Evolutionary conservation across 2,113 vertebrate genomes (phyloP), one percentile per base, ranked within the genome.

Genomic region (Ceyx margarethae): DNA sequence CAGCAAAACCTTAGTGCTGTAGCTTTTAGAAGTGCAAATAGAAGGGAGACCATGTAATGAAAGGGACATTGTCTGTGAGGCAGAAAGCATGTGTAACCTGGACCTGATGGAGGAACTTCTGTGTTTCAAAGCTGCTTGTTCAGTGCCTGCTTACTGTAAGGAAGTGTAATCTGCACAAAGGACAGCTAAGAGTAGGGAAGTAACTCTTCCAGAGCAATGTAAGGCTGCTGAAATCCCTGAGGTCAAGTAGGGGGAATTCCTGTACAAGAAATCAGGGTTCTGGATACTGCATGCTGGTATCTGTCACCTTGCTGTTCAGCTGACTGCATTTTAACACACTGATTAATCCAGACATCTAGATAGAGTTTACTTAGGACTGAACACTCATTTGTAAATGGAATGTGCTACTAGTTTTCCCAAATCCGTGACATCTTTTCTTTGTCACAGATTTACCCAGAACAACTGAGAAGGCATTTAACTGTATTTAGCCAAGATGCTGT

Each of bases 181-280:
- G 77, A 53, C 2, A 2, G 74, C 83, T 94, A 51, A 91, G 68
- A 76, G 79, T 71, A 22, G 19, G 72, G 67, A 78, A 77, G 56
- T 43, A 74, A 62, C 6, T 64, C 68, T 91, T 83, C 78, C 89
- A 69, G 28, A 77, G 86, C 46, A 54, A n/a, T 14, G 45, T 69
- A 76, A 83, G 71, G 31, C 89, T 76, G 60, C 74, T 91, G 83
- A 87, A 96, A 94, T 94, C 89, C 84, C 77, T 40, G 35, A 77
- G 89, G 92, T 96, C 89, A 94, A 28, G 64, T 43, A 43, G 68
- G 94, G 93, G 51, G 46, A 93, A 94, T 71, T 95, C 43, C 81
- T 64, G 19, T 23, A 40, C 56, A 64, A 46, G 75, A 80, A 85
- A 92, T 85, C 62, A 28, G 61, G 81, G 94, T 91, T 91, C 74